Evolutionary conservation across 1,140 invertebrate species (phyloP).

Genomic region (Euwallacea fornicatus): DNA sequence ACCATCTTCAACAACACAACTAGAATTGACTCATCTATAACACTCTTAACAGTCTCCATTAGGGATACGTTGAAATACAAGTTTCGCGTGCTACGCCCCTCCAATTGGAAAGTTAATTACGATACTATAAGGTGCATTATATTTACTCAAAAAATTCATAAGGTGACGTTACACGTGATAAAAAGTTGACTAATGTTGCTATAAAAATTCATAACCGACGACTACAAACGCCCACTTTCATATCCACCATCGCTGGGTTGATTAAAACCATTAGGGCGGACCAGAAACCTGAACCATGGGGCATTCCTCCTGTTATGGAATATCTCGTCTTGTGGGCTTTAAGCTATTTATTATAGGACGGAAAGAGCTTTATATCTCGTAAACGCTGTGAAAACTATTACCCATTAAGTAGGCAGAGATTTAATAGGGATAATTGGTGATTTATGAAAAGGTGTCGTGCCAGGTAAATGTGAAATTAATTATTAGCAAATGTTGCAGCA

Average conservation of each 20-base stretch:
- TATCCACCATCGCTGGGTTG: not conserved
- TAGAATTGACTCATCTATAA: too few species aligned
- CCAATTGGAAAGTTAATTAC: not conserved
- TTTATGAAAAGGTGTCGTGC: too few species aligned
- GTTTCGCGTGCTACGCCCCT: not conserved
- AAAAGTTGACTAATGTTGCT: not conserved
- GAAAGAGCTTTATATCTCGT: not conserved
- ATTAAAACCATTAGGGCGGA: not conserved
- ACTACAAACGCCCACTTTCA: slow-evolving; percentile 1
- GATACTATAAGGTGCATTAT: not conserved
- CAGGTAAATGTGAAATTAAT: too few species aligned
- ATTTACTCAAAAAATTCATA: slow-evolving; percentile 12
- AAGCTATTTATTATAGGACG: not conserved
- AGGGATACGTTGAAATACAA: not conserved
- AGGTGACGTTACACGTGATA: not conserved
- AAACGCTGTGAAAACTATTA: not conserved
- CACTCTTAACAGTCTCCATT: too few species aligned
- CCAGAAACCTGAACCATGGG: too few species aligned
- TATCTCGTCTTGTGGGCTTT: too few species aligned
- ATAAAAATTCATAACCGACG: slow-evolving; percentile 13
- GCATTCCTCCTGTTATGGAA: too few species aligned
- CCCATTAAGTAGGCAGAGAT: too few species aligned
- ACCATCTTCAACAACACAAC: too few species aligned
- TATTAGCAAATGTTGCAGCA: not conserved
- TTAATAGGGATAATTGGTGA: too few species aligned